Evolutionary conservation across 2,888 invertebrate species (phyloP).

Genomic region (Heliconius ismenius): DNA sequence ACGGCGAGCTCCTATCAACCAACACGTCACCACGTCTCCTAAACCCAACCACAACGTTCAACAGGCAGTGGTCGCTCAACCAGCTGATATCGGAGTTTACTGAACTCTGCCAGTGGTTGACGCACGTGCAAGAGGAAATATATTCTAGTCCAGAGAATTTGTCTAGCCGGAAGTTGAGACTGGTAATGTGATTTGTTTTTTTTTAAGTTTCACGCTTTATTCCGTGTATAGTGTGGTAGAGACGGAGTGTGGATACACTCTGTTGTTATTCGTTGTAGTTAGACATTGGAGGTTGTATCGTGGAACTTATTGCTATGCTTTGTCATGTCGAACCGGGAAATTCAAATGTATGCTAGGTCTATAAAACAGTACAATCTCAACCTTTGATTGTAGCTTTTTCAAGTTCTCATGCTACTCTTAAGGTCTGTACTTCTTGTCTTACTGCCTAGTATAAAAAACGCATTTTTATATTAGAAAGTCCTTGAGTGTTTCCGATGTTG

Average conservation of each 20-base stretch:
- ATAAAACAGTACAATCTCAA: too few relatives aligned
- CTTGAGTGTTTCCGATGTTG: too few relatives aligned
- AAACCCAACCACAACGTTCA: slow-evolving; percentile 67
- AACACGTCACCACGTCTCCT: slow-evolving; percentile 77
- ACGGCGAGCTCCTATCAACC: slow-evolving; percentile 87
- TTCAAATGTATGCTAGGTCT: not conserved
- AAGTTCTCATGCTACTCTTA: too few relatives aligned
- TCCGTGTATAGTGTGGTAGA: too few relatives aligned
- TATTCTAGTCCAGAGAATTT: slow-evolving; percentile 88
- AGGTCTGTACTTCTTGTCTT: too few relatives aligned
- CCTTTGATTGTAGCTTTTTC: too few relatives aligned
- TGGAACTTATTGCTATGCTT: not conserved
- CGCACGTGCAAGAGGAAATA: slow-evolving; percentile 88
- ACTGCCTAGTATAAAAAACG: too few relatives aligned
- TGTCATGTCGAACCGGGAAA: not conserved
- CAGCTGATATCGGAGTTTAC: slow-evolving; percentile 90
- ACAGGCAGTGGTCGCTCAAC: slow-evolving; percentile 86
- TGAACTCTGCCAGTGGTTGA: slow-evolving; percentile 91
- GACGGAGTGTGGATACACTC: too few relatives aligned
- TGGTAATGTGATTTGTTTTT: slow-evolving; percentile 70
- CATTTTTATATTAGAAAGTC: too few relatives aligned
- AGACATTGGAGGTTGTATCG: too few relatives aligned
- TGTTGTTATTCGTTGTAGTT: too few relatives aligned
- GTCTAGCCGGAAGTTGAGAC: slow-evolving; percentile 85
- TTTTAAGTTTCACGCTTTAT: not conserved